Base-by-base conservation (phyloP, 2,888 invertebrate species). In the Vesta saturnalis region DNA sequence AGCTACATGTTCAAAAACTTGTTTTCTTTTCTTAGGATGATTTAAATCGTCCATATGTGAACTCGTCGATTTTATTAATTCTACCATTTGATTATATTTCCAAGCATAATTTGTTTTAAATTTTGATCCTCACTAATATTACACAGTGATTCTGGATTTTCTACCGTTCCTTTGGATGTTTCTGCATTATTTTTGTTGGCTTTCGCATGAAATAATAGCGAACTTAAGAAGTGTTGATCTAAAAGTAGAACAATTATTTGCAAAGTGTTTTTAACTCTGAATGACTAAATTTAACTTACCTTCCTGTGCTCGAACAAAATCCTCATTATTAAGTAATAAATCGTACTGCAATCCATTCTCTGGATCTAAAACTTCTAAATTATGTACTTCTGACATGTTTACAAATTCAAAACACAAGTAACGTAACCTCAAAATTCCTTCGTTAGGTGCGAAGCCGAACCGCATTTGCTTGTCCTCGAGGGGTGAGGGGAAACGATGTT, bases 1-100 rank as follows among this genome's bases (percentile, higher is more conserved):
- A 12, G 60, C 16, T 22, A 66, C 55, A 46, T 66, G 15, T 46
- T 66, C 60, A 54, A 60, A 60, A 15, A 60, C 60, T 21, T 47
- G 35, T 56, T 66, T 60, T 54, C 56, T 60, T 18, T 55, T 55
- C 16, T 35, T 60, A 15, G 66, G 66, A 23, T 52, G 52, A 52
- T 52, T 52, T 19, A 52, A 52, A 52, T 52, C 19, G 1, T 52
- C 52, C 60, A 72, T 60, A 59, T 43, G 59, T 19, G n/a, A 43
- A 22, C 15, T 30, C 43, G 15, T 58, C 16, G 58, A 58, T 30
- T 58, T 39, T 10, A 58, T 39, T 18, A 39, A 35, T 18, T 39
- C 58, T 12, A 10, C 21, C 18, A 46, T 21, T 58, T 58, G 43
- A 58, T 39, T 43, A 43, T 18, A 58, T 21, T 58, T 1, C 58